Percentiles rank a stretch among this genome's conserved stretches.
phyloP scores from a whole-genome alignment of 2,113 vertebrate genomes.

The Rhea pennata region DNA sequence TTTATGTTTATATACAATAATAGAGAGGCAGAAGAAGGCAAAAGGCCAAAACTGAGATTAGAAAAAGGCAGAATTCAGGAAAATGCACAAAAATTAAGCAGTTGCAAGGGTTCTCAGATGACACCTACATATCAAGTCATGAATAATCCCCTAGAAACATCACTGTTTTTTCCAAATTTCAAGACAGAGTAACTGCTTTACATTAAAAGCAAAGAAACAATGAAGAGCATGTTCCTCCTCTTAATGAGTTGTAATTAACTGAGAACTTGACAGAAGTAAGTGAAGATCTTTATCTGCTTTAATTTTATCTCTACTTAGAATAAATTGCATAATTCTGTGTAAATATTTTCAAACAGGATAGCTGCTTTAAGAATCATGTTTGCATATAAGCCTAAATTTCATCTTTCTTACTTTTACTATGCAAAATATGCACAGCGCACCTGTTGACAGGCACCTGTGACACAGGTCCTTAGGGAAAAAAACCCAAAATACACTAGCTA shows the following conservation, averaged over 20 bases:
- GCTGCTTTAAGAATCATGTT: not conserved
- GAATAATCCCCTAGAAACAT: not conserved
- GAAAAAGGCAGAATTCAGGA: not conserved
- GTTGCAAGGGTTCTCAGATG: not conserved
- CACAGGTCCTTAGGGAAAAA: conserved; percentile 9
- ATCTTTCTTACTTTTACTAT: not conserved
- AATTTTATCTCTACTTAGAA: not conserved
- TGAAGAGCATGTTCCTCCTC: not conserved
- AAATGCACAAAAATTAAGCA: not conserved
- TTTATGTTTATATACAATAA: not conserved
- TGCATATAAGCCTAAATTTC: not conserved
- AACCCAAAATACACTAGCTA: not conserved
- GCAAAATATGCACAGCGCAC: not conserved
- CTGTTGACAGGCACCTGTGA: not conserved
- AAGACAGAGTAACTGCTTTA: not conserved
- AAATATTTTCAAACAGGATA: not conserved
- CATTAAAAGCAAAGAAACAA: not conserved
- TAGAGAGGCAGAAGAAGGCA: not conserved
- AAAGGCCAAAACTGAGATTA: not conserved
- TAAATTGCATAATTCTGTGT: not conserved
- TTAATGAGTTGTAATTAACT: not conserved
- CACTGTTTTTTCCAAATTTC: not conserved
- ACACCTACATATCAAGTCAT: not conserved
- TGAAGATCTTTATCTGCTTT: not conserved
- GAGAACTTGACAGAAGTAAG: not conserved